Conservation (phyloP, 2,113 vertebrate genomes). For the Festucalex cinctus region DNA sequence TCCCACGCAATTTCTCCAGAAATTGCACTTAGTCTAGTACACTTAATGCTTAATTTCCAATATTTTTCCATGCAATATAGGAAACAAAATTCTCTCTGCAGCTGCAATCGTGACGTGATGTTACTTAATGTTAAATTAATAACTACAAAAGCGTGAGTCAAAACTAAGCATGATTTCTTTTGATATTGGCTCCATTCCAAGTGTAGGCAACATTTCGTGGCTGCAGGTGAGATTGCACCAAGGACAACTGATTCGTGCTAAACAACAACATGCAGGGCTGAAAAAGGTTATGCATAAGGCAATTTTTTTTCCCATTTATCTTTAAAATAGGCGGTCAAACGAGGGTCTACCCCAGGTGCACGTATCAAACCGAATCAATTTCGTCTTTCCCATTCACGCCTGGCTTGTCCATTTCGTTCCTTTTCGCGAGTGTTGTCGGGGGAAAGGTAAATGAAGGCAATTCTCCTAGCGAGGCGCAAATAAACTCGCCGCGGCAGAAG, state of each 20-base stretch:
- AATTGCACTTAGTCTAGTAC: too few relatives aligned
- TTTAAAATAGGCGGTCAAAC: slow-evolving; percentile 63
- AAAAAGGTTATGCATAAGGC: slow-evolving; percentile 42
- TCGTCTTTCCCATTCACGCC: slow-evolving; percentile 64
- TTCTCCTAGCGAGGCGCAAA: slow-evolving; percentile 78
- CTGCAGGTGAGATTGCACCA: not conserved
- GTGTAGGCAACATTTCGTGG: not conserved
- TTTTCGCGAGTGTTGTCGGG: slow-evolving; percentile 63
- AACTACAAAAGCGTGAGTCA: not conserved
- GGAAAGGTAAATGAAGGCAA: slow-evolving; percentile 78
- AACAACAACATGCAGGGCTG: slow-evolving; percentile 45
- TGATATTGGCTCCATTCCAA: not conserved
- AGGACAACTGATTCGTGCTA: slow-evolving; percentile 21
- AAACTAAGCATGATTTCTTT: not conserved
- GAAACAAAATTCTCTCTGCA: not conserved
- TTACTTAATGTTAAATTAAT: not conserved
- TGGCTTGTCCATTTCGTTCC: slow-evolving; percentile 70
- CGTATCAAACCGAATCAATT: slow-evolving; percentile 77
- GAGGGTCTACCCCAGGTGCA: slow-evolving; percentile 58
- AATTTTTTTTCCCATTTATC: slow-evolving; percentile 73
- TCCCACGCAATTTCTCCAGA: too few relatives aligned
- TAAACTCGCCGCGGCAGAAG: slow-evolving; percentile 76
- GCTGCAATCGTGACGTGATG: not conserved
- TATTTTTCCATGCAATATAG: too few relatives aligned
- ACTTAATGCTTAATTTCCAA: too few relatives aligned